These are phyloP conservation scores for Micronycteris hirsuta DNA, from an alignment of 2,113 vertebrate genomes.

Conservation along the genomic window DNA sequence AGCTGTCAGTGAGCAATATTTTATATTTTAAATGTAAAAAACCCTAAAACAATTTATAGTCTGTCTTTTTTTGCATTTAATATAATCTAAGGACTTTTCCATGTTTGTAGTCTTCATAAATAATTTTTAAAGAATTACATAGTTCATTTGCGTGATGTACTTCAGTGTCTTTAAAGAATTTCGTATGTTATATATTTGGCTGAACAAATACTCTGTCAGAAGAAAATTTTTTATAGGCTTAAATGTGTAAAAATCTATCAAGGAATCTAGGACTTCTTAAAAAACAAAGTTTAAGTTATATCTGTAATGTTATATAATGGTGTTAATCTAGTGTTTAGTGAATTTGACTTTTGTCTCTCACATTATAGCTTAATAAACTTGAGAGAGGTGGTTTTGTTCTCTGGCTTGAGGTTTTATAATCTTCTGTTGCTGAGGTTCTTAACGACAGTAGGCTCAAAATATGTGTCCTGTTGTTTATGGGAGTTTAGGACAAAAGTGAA, in stretches of 20 bases:
- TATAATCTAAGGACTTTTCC: neutral
- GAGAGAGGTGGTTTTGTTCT: neutral
- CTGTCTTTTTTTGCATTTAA: neutral
- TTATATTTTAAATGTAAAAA: neutral
- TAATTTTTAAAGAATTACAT: neutral
- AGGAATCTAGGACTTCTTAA: neutral
- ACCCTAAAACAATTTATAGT: neutral
- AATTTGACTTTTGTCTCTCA: slow-evolving; percentile 11
- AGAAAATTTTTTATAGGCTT: neutral
- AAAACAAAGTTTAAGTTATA: slow-evolving; percentile 8
- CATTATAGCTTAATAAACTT: neutral
- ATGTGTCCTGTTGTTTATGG: neutral
- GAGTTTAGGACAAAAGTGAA: neutral
- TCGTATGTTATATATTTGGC: neutral
- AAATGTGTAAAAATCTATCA: neutral
- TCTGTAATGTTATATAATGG: neutral
- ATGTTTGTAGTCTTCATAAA: neutral
- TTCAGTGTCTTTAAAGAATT: neutral
- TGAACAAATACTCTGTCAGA: neutral
- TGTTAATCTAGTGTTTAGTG: neutral
- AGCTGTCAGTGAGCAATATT: neutral
- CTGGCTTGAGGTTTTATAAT: neutral
- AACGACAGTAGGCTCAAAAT: neutral
- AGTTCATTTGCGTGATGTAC: neutral
- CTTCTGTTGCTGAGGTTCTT: neutral